Percentiles rank a stretch among this genome's conserved stretches.
These are phyloP conservation scores for Aphidius colemani DNA, from an alignment of 2,888 invertebrate species.

Conservation along the genomic window DNA sequence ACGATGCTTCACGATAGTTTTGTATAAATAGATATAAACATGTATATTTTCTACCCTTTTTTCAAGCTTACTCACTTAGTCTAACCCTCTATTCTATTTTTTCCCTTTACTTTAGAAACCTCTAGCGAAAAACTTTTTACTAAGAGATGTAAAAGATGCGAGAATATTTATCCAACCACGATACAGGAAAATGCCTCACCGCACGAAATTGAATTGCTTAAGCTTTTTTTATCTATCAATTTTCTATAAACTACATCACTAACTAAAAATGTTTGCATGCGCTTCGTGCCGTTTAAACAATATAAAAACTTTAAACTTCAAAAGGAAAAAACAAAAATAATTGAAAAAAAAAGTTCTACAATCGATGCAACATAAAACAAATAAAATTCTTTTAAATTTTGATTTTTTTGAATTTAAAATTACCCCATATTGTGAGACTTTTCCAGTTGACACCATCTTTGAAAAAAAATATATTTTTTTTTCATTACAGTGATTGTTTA, in stretches of 20 bases:
- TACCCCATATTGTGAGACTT: conserved; percentile 45
- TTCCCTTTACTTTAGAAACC: conserved; percentile 4
- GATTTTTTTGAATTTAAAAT: conserved; percentile 40
- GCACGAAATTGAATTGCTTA: conserved; percentile 13
- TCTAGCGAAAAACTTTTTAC: conserved; percentile 11
- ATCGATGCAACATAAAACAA: conserved; percentile 1
- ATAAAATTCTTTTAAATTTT: conserved; percentile 10
- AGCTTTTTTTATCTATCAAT: not conserved
- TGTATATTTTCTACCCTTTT: not conserved
- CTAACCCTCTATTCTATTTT: not conserved
- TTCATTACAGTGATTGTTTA: conserved; percentile 4
- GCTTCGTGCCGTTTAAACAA: not conserved
- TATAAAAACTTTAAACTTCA: not conserved
- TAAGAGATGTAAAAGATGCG: not conserved
- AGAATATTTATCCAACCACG: not conserved
- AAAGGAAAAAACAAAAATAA: conserved; percentile 8
- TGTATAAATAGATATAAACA: conserved; percentile 1
- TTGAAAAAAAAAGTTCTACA: conserved; percentile 24
- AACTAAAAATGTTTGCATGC: not conserved
- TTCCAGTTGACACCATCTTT: conserved; percentile 44
- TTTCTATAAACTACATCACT: not conserved
- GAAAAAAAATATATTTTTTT: conserved; percentile 24
- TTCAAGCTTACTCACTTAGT: conserved; percentile 20
- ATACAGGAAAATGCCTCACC: conserved; percentile 9
- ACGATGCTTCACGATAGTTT: conserved; percentile 22